Conservation (phyloP, 2,888 invertebrate genomes). For the Barypeithes pellucidus region DNA sequence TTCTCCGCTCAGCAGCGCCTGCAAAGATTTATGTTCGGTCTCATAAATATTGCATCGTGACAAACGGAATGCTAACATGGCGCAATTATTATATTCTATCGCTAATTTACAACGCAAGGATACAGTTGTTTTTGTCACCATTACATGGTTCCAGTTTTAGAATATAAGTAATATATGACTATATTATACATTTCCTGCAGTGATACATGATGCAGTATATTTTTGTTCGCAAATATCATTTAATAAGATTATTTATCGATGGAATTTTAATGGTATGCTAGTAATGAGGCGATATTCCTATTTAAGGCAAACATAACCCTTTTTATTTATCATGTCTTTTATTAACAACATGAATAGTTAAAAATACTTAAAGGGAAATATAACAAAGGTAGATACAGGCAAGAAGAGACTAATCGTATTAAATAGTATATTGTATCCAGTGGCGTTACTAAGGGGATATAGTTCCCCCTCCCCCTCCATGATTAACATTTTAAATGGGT, state of each 20-base stretch:
- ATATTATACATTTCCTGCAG: conserved; percentile 7
- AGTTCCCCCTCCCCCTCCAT: too few relatives aligned
- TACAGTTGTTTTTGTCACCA: conserved; percentile 43
- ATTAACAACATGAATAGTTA: too few relatives aligned
- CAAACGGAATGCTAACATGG: conserved; percentile 36
- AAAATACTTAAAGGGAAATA: too few relatives aligned
- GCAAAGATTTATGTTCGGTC: conserved; percentile 27
- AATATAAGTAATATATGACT: conserved; percentile 31
- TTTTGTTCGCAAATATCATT: conserved; percentile 15
- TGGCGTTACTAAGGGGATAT: too few relatives aligned
- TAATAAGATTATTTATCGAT: background rate
- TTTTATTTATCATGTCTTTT: too few relatives aligned
- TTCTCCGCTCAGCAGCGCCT: conserved; percentile 26
- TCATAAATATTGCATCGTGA: conserved; percentile 34
- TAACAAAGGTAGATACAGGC: too few relatives aligned
- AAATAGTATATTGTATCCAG: too few relatives aligned
- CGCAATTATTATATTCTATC: conserved; percentile 42
- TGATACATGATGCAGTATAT: conserved; percentile 14
- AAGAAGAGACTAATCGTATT: too few relatives aligned
- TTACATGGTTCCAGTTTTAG: conserved; percentile 36
- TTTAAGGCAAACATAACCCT: background rate
- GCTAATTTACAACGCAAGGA: conserved; percentile 36
- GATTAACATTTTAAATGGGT: too few relatives aligned
- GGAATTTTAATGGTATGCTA: background rate
- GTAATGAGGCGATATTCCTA: background rate